Conservation (phyloP, 2,888 invertebrate species). For the Tipula vernalis region DNA sequence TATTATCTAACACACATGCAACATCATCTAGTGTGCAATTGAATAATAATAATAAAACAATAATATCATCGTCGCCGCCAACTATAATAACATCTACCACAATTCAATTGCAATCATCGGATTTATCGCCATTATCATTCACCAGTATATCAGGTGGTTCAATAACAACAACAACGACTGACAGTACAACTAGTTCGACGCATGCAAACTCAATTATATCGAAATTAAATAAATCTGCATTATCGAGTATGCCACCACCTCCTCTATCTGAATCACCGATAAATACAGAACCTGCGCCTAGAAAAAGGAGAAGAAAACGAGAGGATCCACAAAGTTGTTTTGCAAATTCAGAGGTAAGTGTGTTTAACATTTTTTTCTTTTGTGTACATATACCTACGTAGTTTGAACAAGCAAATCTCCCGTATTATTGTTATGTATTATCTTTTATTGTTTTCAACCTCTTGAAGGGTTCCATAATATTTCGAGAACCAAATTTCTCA, state of each 20-base stretch:
- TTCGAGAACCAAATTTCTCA: too few species aligned
- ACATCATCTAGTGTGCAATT: constrained; percentile 9
- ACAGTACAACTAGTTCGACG: not conserved
- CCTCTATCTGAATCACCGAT: constrained; percentile 41
- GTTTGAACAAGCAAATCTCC: too few species aligned
- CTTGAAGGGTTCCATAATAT: too few species aligned
- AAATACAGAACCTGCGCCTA: constrained; percentile 39
- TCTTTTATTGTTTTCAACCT: too few species aligned
- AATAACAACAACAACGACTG: constrained; percentile 7
- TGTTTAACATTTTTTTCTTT: not conserved
- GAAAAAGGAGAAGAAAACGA: constrained; percentile 49
- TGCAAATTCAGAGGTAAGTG: constrained; percentile 32
- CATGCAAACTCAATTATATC: not conserved
- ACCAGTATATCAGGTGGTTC: not conserved
- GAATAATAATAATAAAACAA: not conserved
- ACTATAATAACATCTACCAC: not conserved
- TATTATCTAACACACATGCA: constrained; percentile 10
- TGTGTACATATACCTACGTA: too few species aligned
- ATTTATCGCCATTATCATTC: constrained; percentile 11
- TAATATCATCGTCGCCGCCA: constrained; percentile 7
- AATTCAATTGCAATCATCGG: not conserved
- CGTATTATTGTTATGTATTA: too few species aligned
- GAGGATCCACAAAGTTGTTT: constrained; percentile 47
- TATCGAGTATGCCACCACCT: constrained; percentile 35
- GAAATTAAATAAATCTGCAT: not conserved